Evolutionary conservation across 2,888 invertebrate species (phyloP).

Genomic region (Dioctria rufipes): DNA sequence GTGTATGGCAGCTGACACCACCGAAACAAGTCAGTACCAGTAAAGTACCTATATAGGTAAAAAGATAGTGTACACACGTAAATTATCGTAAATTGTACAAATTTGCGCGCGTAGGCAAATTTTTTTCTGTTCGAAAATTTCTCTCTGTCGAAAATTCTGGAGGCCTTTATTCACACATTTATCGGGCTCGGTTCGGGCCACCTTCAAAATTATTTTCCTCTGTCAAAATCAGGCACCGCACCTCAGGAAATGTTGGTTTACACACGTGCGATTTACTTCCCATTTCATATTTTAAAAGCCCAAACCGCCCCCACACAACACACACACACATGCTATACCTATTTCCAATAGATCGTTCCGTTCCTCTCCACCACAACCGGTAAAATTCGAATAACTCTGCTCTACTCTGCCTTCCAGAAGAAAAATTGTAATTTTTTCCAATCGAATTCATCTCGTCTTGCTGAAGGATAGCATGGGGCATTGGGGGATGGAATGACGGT

Average conservation of each 20-base stretch:
- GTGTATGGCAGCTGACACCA: not conserved
- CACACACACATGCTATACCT: not conserved
- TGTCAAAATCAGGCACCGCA: slow-evolving; percentile 11
- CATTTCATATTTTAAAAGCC: not conserved
- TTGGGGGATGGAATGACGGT: too few species aligned
- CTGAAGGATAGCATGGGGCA: not conserved
- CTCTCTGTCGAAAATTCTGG: too few species aligned
- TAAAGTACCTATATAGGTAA: not conserved
- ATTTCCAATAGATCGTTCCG: not conserved
- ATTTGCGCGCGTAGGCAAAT: too few species aligned
- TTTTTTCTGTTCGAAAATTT: too few species aligned
- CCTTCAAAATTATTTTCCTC: not conserved
- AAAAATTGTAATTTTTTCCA: slow-evolving; percentile 15
- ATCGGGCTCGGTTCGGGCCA: not conserved
- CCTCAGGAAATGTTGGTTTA: slow-evolving; percentile 20
- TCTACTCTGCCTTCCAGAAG: not conserved
- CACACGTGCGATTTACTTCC: slow-evolving; percentile 17
- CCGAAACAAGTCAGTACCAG: not conserved
- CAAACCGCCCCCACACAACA: not conserved
- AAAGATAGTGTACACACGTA: not conserved
- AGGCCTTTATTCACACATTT: too few species aligned
- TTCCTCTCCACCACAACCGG: not conserved
- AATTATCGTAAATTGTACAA: too few species aligned
- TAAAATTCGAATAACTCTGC: not conserved
- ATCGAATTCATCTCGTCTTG: slow-evolving; percentile 24